phyloP scores from a whole-genome alignment of 2,113 vertebrate genomes.

The Lates calcarifer region DNA sequence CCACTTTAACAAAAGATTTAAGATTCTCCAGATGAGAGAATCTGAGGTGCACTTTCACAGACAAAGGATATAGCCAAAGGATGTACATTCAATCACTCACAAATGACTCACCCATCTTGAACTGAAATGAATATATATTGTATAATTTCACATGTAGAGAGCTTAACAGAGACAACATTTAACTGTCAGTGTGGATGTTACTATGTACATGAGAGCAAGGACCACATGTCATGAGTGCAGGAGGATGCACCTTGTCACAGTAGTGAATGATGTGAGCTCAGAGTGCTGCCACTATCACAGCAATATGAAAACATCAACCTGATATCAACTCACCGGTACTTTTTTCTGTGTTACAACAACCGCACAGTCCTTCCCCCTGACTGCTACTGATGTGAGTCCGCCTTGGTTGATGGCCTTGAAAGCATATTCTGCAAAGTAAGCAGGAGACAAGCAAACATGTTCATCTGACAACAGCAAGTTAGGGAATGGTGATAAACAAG shows the following conservation, averaged over 20 bases:
- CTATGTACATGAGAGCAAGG: too few relatives aligned
- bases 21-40: neutral
- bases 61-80: neutral
- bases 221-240: neutral
- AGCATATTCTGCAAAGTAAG: conserved; percentile 91
- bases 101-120: neutral
- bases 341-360: conserved; percentile 98
- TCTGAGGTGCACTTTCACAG: neutral
- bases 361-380: conserved; percentile 97
- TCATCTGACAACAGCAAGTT: neutral
- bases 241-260: neutral
- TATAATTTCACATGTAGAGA: neutral
- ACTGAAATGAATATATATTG: neutral
- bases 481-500: neutral
- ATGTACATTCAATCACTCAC: neutral
- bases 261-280: too few relatives aligned
- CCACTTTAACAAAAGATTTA: neutral
- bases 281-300: neutral
- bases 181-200: neutral
- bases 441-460: neutral
- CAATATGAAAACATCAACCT: neutral
- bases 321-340: conserved; percentile 92
- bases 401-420: conserved; percentile 99
- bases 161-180: neutral
- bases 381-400: conserved; percentile 96